Base-by-base conservation (phyloP, 2,113 vertebrate species). In the Phoenicopterus ruber region DNA sequence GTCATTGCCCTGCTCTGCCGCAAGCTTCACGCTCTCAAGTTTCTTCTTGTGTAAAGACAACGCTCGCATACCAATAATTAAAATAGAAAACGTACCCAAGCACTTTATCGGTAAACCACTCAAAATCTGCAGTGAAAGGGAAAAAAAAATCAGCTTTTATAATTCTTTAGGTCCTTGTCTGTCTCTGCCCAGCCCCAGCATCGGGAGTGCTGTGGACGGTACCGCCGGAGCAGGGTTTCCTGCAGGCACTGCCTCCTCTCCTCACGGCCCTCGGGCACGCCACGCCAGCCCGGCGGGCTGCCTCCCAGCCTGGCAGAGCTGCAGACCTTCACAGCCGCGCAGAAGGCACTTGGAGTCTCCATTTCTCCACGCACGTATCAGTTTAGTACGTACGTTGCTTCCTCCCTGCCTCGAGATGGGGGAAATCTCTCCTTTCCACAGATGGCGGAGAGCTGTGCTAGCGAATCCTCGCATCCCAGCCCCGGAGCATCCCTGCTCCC, bases 361-460 rank as follows among this genome's bases (percentile, higher is more conserved):
- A 9, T 22, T 81, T 73, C 80, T 66, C 65, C 26, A 3, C 1
- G 4, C 69, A 38, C 42, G 9, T 0, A 3, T 11, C 9, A 0
- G 19, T 63, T 25, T 29, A 77, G 59, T 21, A 4, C 0, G 10
- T 5, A 25, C 25, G 1, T 21, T 25, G 36, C 71, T 59, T 57
- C 66, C 42, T 83, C 54, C 65, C 66, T 49, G 49, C 71, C 26
- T 31, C 6, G 59, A 55, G 63, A 36, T 2, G 38, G 49, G n/a
- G 78, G 61, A 86, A 65, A n/a, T 24, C 47, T 58, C 74, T 55
- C 82, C 86, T 52, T 69, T 31, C 70, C 36, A 14, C 82, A 86
- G 49, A 91, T 84, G 90, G 69, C 17, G 19, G 44, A 31, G 9
- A 85, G 83, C 66, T 76, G 76, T 4, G 8, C 61, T 59, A 58